Evolutionary conservation across 2,797 vertebrate species (phyloP).

Genomic region (Trichosurus vulpecula): DNA sequence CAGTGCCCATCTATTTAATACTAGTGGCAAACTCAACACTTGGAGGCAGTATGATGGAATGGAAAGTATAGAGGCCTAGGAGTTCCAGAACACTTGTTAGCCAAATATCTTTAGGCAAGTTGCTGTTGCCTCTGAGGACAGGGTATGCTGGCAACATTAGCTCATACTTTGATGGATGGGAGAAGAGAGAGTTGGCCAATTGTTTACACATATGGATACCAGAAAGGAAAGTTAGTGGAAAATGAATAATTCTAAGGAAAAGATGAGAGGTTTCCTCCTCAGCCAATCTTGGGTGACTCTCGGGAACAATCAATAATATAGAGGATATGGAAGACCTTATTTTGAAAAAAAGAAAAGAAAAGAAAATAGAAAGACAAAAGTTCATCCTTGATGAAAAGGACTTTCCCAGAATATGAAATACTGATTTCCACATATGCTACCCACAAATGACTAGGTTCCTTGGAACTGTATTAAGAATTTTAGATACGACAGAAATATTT

Average conservation of each 20-base stretch:
- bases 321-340: background rate
- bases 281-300: background rate
- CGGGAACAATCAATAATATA: background rate
- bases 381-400: background rate
- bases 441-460: background rate
- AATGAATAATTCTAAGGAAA: background rate
- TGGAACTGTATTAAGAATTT: background rate
- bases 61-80: background rate
- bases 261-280: background rate
- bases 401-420: background rate
- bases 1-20: background rate
- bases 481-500: background rate
- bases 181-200: background rate
- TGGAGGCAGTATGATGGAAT: background rate
- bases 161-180: background rate
- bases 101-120: background rate
- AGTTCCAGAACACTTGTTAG: background rate
- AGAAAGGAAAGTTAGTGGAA: background rate
- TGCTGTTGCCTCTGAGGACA: background rate
- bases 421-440: background rate
- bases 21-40: background rate
- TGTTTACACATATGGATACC: background rate
- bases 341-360: background rate
- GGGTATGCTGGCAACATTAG: background rate
- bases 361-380: background rate